Percentiles rank a stretch among this genome's conserved stretches.
phyloP scores from a whole-genome alignment of 92 coral and sea anemone genomes.

The Epizoanthus fatuus region DNA sequence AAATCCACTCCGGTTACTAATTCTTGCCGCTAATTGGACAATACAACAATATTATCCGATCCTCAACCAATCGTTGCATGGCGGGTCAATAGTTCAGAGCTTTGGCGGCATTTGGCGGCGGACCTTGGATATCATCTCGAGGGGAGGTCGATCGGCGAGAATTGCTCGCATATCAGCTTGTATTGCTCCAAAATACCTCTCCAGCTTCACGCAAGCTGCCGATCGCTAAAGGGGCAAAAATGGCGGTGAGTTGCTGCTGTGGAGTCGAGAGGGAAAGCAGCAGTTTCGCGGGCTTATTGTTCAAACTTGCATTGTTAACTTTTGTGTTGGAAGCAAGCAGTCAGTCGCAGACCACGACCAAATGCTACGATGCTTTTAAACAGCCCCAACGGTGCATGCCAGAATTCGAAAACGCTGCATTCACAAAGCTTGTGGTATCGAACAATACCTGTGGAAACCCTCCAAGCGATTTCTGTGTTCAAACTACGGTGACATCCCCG shows the following conservation, averaged over 20 bases:
- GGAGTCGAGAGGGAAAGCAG: not conserved
- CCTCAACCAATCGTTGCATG: constrained; percentile 70
- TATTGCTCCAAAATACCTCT: constrained; percentile 32
- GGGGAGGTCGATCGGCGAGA: constrained; percentile 58
- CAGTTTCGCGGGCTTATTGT: not conserved
- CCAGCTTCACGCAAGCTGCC: constrained; percentile 19
- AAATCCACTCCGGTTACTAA: constrained; percentile 84
- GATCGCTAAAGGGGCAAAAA: constrained; percentile 28
- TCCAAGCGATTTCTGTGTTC: constrained; percentile 89
- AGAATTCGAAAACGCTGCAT: constrained; percentile 95
- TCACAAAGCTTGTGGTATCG: constrained; percentile 76
- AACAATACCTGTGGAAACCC: constrained; percentile 96
- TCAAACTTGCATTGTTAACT: constrained; percentile 1
- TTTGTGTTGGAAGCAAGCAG: constrained; percentile 27
- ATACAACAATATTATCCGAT: not conserved
- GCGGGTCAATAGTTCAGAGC: not conserved
- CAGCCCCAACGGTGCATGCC: constrained; percentile 92
- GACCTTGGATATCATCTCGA: constrained; percentile 50
- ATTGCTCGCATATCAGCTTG: constrained; percentile 64
- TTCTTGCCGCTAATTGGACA: constrained; percentile 71
- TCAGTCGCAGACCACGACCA: constrained; percentile 57
- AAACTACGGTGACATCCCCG: constrained; percentile 88
- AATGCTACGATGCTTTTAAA: constrained; percentile 69
- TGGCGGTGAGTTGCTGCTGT: constrained; percentile 30
- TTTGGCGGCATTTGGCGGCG: constrained; percentile 55